Conservation (phyloP, 2,888 invertebrate genomes). For the Phragmatobia fuliginosa region DNA sequence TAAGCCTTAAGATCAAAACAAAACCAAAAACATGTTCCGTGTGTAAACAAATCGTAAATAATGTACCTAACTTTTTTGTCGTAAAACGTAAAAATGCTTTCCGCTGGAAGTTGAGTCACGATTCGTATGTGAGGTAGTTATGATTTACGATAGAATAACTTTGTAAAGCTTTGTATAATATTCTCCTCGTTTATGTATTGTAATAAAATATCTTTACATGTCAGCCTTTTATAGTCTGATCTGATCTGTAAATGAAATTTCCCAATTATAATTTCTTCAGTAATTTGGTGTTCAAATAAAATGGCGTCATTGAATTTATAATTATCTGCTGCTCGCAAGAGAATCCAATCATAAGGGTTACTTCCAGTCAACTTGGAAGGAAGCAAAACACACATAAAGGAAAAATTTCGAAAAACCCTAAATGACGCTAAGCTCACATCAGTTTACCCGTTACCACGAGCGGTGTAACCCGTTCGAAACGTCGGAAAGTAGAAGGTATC, state of each 20-base stretch:
- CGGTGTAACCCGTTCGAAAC: no score
- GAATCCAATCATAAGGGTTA: no score
- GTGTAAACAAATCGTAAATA: constrained; percentile 28
- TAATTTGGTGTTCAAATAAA: neutral
- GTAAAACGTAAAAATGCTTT: constrained; percentile 19
- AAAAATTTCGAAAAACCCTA: no score
- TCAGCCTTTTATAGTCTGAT: neutral
- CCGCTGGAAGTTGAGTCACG: constrained; percentile 35
- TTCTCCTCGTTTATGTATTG: neutral
- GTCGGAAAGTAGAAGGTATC: no score
- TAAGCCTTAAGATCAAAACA: neutral
- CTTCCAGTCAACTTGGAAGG: no score
- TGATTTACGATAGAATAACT: constrained; percentile 39
- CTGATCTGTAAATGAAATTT: neutral
- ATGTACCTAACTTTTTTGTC: constrained; percentile 12
- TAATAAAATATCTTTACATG: no score
- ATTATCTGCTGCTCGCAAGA: no score
- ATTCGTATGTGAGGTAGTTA: constrained; percentile 21
- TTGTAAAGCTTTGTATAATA: constrained; percentile 5
- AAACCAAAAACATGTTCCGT: neutral
- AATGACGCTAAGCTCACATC: no score
- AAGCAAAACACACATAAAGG: no score
- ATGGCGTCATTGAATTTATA: neutral
- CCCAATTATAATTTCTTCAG: neutral
- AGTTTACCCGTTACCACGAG: no score